phyloP scores from a whole-genome alignment of 2,797 vertebrate species.

The Astyanax mexicanus region DNA sequence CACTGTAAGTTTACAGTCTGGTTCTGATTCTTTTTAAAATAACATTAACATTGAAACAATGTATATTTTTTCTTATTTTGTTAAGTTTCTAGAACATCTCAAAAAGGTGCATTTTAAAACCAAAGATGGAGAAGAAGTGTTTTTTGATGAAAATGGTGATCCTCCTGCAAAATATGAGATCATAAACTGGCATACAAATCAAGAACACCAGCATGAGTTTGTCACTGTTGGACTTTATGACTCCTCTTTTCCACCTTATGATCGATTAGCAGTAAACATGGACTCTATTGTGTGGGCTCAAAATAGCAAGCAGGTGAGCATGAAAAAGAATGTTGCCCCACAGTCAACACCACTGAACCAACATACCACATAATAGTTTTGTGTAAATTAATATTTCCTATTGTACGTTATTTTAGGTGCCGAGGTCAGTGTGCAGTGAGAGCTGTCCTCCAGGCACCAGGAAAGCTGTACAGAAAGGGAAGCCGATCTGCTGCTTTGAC shows the following conservation, averaged over 20 bases:
- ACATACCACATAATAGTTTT: slow-evolving; percentile 23
- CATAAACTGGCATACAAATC: slow-evolving; percentile 75
- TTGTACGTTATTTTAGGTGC: slow-evolving; percentile 50
- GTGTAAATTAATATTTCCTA: slow-evolving; percentile 37
- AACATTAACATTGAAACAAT: no score
- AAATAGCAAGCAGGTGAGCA: slow-evolving; percentile 61
- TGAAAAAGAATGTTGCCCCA: background rate
- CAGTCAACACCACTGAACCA: background rate
- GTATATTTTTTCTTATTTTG: background rate
- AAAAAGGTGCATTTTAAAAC: slow-evolving; percentile 65
- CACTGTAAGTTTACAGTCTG: slow-evolving; percentile 59
- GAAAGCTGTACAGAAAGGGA: slow-evolving; percentile 50
- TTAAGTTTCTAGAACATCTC: slow-evolving; percentile 68
- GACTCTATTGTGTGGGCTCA: slow-evolving; percentile 67
- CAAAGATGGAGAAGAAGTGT: slow-evolving; percentile 73
- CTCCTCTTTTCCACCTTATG: slow-evolving; percentile 63
- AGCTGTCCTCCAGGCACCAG: slow-evolving; percentile 64
- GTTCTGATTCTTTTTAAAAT: no score
- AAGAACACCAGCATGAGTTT: slow-evolving; percentile 64
- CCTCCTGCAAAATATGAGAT: slow-evolving; percentile 78
- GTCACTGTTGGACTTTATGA: slow-evolving; percentile 75
- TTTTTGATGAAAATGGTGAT: slow-evolving; percentile 76
- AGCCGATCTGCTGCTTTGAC: slow-evolving; percentile 59
- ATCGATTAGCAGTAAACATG: slow-evolving; percentile 63
- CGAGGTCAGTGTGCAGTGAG: slow-evolving; percentile 72